Evolutionary conservation across 2,797 vertebrate genomes (phyloP), one percentile per base, ranked within the genome.

Genomic region (Poecilia velifera): DNA sequence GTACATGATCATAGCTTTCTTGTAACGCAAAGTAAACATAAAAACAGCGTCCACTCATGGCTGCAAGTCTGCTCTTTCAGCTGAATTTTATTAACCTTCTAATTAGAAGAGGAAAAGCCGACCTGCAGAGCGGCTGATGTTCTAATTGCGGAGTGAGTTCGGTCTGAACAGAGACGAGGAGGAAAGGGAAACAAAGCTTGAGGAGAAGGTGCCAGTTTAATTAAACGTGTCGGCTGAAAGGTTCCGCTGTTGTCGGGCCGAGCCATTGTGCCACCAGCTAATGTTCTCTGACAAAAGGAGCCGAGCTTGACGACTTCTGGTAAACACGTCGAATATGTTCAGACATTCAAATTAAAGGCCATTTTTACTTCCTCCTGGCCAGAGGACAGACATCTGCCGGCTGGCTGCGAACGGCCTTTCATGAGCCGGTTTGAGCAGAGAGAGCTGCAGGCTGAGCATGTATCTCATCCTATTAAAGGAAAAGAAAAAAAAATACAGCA

Each of bases 191-290:
- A 71, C 68, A 71, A 71, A 71, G 41, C 41, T 28, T 8, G 28
- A 22, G 43, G 45, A 28, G 46, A 73, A 45, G 47, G 59, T 68
- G 41, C 46, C 28, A 64, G 1, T 78, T 74, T 64, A 77, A 79
- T 82, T 78, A 82, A 80, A 57, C 43, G 20, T 79, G 64, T 78
- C 81, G 34, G 75, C 73, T 76, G 14, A 86, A 83, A 80, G 20
- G 47, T n/a, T 66, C 72, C 31, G 20, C 59, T 39, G 45, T 79
- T 73, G 45, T 80, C 64, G 62, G 22, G 18, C 36, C 22, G 0
- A 73, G 80, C 25, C 66, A 71, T 84, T 88, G 43, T 74, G 57
- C 70, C 6, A 45, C 45, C 46, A 79, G 46, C 59, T 71, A 53
- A 76, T 68, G 12, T 79, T 79, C 84, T 41, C 72, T 84, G 64